Percentiles rank a stretch among this genome's conserved stretches.
Evolutionary conservation across 2,888 invertebrate genomes (phyloP).

Genomic region (Notodromas monacha): DNA sequence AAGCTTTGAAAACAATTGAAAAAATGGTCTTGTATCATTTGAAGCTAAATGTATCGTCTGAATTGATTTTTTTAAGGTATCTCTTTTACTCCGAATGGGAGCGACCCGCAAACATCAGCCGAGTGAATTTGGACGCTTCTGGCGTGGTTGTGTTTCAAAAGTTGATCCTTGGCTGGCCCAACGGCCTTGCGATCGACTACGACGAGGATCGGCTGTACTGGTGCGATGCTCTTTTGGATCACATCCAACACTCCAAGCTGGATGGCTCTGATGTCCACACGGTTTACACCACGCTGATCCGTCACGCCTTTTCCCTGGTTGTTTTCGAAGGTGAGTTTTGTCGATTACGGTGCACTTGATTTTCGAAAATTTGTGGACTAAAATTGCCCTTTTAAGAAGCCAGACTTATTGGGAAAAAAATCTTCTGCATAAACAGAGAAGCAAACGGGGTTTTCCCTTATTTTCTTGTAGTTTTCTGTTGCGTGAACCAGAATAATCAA

Average conservation of each 20-base stretch:
- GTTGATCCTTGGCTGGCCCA: slow-evolving; percentile 82
- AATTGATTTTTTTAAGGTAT: slow-evolving; percentile 18
- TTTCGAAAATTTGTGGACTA: not conserved
- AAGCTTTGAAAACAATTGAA: no score
- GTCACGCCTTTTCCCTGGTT: slow-evolving; percentile 69
- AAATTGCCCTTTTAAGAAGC: not conserved
- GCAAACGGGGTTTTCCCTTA: no score
- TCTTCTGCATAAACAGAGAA: no score
- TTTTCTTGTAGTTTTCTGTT: no score
- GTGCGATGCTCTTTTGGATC: slow-evolving; percentile 84
- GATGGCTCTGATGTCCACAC: slow-evolving; percentile 71
- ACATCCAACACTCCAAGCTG: slow-evolving; percentile 67
- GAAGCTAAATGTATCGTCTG: not conserved
- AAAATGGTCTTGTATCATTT: no score
- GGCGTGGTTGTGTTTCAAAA: slow-evolving; percentile 57
- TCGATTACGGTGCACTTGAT: not conserved
- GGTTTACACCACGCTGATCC: slow-evolving; percentile 46
- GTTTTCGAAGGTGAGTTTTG: slow-evolving; percentile 23
- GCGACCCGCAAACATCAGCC: slow-evolving; percentile 73
- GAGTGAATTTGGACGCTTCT: slow-evolving; percentile 62
- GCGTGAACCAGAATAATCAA: no score
- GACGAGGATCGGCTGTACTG: slow-evolving; percentile 60
- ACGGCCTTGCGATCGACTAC: slow-evolving; percentile 76
- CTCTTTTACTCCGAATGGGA: slow-evolving; percentile 91
- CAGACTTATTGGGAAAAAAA: not conserved